Conservation (phyloP, 2,113 vertebrate species). For the Lamprotornis superbus region DNA sequence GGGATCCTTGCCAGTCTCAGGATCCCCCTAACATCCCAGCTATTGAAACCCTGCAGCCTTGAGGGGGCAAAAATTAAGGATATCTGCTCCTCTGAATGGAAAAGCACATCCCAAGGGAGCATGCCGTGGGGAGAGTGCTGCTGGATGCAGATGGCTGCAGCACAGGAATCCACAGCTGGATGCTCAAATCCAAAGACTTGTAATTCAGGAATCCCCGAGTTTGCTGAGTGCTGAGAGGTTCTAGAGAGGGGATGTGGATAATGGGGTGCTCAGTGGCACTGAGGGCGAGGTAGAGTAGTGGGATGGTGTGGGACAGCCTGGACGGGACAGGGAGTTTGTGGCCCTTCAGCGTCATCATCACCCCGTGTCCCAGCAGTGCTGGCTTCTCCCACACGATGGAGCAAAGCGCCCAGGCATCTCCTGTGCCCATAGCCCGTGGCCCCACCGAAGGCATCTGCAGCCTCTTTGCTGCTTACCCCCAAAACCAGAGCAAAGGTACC, state of each 20-base stretch:
- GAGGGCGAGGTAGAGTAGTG: neutral
- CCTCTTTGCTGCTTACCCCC: neutral
- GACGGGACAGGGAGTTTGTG: neutral
- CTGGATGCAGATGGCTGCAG: fast-evolving
- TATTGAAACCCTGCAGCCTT: neutral
- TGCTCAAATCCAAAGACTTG: neutral
- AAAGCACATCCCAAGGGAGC: neutral
- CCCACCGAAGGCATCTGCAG: neutral
- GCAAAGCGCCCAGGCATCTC: neutral
- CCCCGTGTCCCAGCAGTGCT: constrained; percentile 15
- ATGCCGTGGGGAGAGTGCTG: neutral
- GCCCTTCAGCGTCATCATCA: neutral
- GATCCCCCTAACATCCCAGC: neutral
- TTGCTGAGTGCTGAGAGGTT: neutral
- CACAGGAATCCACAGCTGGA: neutral
- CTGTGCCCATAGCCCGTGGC: fast-evolving
- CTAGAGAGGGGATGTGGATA: neutral
- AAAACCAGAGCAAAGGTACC: neutral
- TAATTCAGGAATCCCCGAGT: neutral
- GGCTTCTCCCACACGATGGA: constrained; percentile 62
- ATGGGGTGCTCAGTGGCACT: fast-evolving
- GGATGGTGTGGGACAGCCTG: neutral
- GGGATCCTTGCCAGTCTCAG: neutral
- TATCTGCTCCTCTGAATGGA: neutral
- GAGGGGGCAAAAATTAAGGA: neutral